Evolutionary conservation across 2,113 vertebrate genomes (phyloP).

Genomic region (Centropus unirufus): DNA sequence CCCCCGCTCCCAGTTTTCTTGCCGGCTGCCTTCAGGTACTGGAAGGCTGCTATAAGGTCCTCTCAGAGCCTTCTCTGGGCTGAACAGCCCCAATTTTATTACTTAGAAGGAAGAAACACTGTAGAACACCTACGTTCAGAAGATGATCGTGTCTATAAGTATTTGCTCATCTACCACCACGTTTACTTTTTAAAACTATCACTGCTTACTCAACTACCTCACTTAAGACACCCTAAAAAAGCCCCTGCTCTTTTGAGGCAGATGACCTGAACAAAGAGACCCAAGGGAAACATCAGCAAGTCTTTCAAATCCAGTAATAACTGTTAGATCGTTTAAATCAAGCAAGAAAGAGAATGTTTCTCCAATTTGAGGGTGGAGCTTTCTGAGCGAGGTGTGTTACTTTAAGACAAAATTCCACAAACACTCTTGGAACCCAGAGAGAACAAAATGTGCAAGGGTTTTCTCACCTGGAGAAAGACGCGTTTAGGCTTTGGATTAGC

Average conservation of each 20-base stretch:
- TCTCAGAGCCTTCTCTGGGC: no score
- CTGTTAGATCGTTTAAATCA: not conserved
- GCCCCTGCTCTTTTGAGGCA: not conserved
- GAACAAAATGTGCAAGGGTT: not conserved
- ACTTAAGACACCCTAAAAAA: not conserved
- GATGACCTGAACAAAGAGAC: not conserved
- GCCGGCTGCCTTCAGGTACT: no score
- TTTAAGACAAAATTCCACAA: no score
- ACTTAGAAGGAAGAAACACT: not conserved
- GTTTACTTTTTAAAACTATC: not conserved
- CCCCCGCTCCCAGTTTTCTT: no score
- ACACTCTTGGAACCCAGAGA: not conserved
- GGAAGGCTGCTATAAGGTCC: no score
- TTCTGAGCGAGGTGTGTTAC: no score
- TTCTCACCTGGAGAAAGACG: constrained; percentile 91
- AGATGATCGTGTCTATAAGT: not conserved
- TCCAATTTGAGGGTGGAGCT: not conserved
- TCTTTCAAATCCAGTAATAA: not conserved
- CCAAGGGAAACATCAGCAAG: not conserved
- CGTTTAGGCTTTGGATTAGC: constrained; percentile 90
- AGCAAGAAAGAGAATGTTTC: not conserved
- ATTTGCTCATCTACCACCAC: not conserved
- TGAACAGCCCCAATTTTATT: not conserved
- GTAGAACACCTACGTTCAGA: not conserved
- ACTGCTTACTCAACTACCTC: not conserved